A percentile compares a stretch with the other conserved stretches of the same genome.
Conservation (phyloP, 2,888 invertebrate species). For the Calameuta pallipes region DNA sequence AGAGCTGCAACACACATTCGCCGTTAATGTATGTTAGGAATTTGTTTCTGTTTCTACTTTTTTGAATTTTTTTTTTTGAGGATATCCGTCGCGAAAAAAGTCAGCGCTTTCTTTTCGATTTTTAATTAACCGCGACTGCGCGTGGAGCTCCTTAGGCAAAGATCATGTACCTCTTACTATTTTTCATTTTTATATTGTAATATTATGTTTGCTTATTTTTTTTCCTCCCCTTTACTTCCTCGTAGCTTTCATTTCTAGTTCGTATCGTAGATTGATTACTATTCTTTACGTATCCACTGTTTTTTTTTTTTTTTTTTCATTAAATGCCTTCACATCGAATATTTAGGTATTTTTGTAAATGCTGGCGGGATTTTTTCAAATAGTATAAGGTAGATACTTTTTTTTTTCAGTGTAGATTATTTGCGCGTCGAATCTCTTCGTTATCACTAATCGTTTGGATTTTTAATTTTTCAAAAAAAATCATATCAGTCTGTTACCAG, state of each 20-base stretch:
- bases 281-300: slow-evolving; percentile 32
- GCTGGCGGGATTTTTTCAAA: neutral
- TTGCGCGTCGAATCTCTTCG: neutral
- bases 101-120: neutral
- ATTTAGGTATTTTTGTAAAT: slow-evolving; percentile 7
- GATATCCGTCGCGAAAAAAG: too few species aligned
- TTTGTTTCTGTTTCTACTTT: neutral
- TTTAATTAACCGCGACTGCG: slow-evolving; percentile 29
- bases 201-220: slow-evolving; percentile 38
- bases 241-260: slow-evolving; percentile 39
- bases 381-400: slow-evolving; percentile 6
- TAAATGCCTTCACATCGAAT: slow-evolving; percentile 4
- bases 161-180: slow-evolving; percentile 52
- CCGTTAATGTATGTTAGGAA: neutral
- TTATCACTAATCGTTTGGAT: neutral
- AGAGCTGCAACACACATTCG: slow-evolving; percentile 26
- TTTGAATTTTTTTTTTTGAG: neutral
- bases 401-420: neutral
- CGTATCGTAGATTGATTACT: slow-evolving; percentile 43
- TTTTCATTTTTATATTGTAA: slow-evolving; percentile 43
- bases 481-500: too few species aligned
- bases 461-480: neutral
- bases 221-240: neutral
- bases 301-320: neutral
- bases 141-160: slow-evolving; percentile 42